Conservation (phyloP, 2,113 vertebrate genomes). For the Geothlypis trichas region DNA sequence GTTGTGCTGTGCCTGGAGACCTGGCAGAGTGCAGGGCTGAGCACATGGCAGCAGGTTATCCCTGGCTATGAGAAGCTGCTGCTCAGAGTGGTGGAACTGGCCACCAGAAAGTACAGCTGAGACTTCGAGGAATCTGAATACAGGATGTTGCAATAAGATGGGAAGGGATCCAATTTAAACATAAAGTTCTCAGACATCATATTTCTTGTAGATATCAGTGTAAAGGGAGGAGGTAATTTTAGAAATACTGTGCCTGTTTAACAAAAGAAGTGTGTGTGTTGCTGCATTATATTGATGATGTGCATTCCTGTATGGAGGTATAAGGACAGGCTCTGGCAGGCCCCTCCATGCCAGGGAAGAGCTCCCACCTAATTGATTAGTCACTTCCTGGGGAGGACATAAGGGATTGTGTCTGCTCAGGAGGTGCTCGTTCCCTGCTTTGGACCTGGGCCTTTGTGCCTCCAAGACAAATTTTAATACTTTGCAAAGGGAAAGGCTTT, state of each 20-base stretch:
- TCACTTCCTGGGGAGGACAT: neutral
- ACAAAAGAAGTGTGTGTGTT: fast-evolving
- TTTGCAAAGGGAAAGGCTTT: neutral
- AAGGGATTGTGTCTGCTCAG: neutral
- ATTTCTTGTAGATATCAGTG: neutral
- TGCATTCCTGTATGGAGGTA: neutral
- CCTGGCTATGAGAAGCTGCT: neutral
- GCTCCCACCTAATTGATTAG: neutral
- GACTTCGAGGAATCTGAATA: neutral
- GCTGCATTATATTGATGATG: fast-evolving
- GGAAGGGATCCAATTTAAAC: neutral
- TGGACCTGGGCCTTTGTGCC: neutral
- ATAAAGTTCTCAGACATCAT: neutral
- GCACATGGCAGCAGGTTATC: neutral
- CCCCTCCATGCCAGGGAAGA: neutral
- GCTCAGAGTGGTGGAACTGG: neutral
- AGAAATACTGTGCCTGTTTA: neutral
- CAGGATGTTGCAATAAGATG: neutral
- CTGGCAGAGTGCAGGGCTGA: neutral
- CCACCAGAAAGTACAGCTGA: neutral
- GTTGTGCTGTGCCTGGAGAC: neutral
- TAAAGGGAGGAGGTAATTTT: neutral
- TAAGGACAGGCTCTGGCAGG: neutral
- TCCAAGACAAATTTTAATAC: neutral
- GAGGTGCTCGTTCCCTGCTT: fast-evolving